A percentile compares a stretch with the other conserved stretches of the same genome.
Conservation (phyloP, 92 coral and sea anemone species). For the Epizoanthus stellaris region DNA sequence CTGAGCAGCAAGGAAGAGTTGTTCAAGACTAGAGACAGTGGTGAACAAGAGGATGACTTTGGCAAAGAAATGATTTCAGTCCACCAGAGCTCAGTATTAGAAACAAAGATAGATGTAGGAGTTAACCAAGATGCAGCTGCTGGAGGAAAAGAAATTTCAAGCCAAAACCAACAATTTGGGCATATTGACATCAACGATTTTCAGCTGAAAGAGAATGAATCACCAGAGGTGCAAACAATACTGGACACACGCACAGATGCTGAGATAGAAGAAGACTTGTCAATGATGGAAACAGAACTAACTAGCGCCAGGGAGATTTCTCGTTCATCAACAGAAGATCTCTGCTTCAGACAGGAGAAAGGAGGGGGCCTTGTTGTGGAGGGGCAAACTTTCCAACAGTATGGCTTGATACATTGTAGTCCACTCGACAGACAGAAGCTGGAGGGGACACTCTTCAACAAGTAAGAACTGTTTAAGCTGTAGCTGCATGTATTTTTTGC, state of each 20-base stretch:
- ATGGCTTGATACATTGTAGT: slow-evolving; percentile 62
- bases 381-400: slow-evolving; percentile 78
- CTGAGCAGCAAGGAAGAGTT: slow-evolving; percentile 58
- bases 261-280: slow-evolving; percentile 76
- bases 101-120: not conserved
- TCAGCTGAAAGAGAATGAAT: not conserved
- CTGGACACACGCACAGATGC: slow-evolving; percentile 70
- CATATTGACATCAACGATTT: not conserved
- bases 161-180: not conserved
- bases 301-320: slow-evolving; percentile 66
- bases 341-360: slow-evolving; percentile 68
- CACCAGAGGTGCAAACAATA: slow-evolving; percentile 14
- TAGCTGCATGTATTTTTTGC: no score
- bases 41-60: not conserved
- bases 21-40: slow-evolving; percentile 30
- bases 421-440: slow-evolving; percentile 86
- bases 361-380: slow-evolving; percentile 77
- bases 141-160: no score
- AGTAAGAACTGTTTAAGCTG: slow-evolving; percentile 61
- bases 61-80: not conserved
- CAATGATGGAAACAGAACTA: slow-evolving; percentile 68
- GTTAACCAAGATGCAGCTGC: not conserved
- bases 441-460: slow-evolving; percentile 54
- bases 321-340: slow-evolving; percentile 38
- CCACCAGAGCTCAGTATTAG: no score